These are phyloP conservation scores for Anguilla japonica DNA, from an alignment of 2,113 vertebrate species.

Conservation along the genomic window DNA sequence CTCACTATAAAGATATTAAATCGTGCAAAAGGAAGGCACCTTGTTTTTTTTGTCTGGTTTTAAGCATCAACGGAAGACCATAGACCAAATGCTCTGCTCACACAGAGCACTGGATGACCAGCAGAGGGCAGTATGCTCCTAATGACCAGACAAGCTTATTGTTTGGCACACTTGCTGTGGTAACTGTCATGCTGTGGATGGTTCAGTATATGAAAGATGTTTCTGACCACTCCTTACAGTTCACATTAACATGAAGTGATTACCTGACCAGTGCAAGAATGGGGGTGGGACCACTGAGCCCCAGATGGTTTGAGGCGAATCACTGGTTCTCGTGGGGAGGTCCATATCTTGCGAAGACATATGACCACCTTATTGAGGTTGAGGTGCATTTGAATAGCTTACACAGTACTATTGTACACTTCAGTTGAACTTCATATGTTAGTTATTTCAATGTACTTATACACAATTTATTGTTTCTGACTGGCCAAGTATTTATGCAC, in stretches of 20 bases:
- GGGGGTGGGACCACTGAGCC: neutral
- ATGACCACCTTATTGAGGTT: constrained; percentile 5
- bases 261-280: constrained; percentile 14
- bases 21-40: neutral
- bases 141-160: neutral
- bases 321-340: constrained; percentile 24
- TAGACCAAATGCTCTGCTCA: neutral
- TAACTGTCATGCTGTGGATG: neutral
- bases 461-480: too few species aligned
- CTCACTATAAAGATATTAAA: neutral
- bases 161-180: neutral
- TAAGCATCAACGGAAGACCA: neutral
- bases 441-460: too few species aligned
- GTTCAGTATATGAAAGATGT: neutral
- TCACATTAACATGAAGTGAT: neutral
- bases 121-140: constrained; percentile 37
- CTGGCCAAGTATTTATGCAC: too few species aligned
- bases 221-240: neutral
- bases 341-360: constrained; percentile 13
- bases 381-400: neutral
- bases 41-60: neutral
- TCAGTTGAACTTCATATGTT: neutral
- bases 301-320: constrained; percentile 41
- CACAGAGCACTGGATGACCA: constrained; percentile 14
- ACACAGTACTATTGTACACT: too few species aligned